phyloP scores from a whole-genome alignment of 2,888 invertebrate genomes.

The Drosophila kambysellisi region DNA sequence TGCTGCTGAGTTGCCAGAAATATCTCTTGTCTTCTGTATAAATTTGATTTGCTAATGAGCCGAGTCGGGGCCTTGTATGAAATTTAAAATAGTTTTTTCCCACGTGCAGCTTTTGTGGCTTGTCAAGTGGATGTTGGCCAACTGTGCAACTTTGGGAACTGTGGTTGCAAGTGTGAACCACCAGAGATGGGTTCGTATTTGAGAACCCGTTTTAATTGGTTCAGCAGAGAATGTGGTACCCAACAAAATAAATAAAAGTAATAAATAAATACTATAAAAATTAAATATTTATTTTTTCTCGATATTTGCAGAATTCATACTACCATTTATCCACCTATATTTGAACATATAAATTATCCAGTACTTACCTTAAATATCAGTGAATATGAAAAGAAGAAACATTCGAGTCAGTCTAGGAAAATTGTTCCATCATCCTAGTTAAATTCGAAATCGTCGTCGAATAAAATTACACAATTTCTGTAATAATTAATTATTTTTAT shows the following conservation, averaged over 20 bases:
- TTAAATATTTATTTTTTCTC: too few species aligned
- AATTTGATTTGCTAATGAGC: slow-evolving; percentile 77
- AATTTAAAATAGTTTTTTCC: slow-evolving; percentile 70
- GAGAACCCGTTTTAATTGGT: slow-evolving; percentile 63
- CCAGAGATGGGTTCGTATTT: slow-evolving; percentile 59
- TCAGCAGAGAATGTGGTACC: slow-evolving; percentile 28
- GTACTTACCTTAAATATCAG: not conserved
- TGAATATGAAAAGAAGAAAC: not conserved
- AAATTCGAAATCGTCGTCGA: not conserved
- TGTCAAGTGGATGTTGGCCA: slow-evolving; percentile 64
- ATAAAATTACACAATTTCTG: slow-evolving; percentile 1
- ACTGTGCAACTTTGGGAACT: slow-evolving; percentile 50
- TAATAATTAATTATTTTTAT: slow-evolving; percentile 52
- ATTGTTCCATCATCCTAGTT: not conserved
- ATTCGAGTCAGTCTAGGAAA: not conserved
- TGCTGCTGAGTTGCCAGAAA: slow-evolving; percentile 31
- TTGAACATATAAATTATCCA: not conserved
- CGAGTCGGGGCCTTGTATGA: slow-evolving; percentile 62
- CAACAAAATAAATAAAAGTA: slow-evolving; percentile 24
- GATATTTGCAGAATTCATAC: not conserved
- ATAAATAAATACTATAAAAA: slow-evolving; percentile 15
- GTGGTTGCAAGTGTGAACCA: slow-evolving; percentile 59
- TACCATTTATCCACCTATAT: not conserved
- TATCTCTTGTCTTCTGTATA: slow-evolving; percentile 53
- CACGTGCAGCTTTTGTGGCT: slow-evolving; percentile 50